phyloP scores from a whole-genome alignment of 2,797 vertebrate genomes.

The Neomorphus geoffroyi region DNA sequence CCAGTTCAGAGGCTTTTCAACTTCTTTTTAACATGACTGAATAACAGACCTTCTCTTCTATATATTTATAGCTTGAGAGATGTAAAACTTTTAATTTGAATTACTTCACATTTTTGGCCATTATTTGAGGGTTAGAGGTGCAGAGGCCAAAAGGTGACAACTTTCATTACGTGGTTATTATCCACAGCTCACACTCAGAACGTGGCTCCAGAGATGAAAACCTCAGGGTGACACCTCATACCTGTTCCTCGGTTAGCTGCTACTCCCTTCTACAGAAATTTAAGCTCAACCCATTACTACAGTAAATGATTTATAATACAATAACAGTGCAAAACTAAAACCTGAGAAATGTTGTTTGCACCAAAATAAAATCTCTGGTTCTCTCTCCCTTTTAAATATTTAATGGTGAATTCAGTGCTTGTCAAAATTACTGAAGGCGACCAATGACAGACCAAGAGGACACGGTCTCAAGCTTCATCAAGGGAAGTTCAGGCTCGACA shows the following conservation, averaged over 20 bases:
- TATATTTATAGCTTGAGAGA: not conserved
- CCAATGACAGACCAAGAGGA: too few relatives aligned
- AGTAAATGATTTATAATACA: not conserved
- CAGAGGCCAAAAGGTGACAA: not conserved
- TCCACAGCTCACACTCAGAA: not conserved
- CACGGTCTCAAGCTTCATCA: too few relatives aligned
- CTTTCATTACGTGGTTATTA: not conserved
- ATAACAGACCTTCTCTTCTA: not conserved
- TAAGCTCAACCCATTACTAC: not conserved
- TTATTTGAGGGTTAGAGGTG: not conserved
- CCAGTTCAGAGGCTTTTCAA: not conserved
- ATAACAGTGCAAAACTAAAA: not conserved
- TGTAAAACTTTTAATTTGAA: not conserved
- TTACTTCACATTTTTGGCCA: not conserved
- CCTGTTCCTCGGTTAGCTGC: not conserved
- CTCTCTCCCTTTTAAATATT: not conserved
- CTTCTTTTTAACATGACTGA: not conserved
- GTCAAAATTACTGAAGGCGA: not conserved
- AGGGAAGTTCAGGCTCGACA: too few relatives aligned
- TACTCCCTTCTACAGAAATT: not conserved
- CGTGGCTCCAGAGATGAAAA: not conserved
- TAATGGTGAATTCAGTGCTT: not conserved
- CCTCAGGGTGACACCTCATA: not conserved
- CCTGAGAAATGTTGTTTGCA: not conserved
- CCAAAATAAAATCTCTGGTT: not conserved